A percentile compares a stretch with the other conserved stretches of the same genome.
These are phyloP conservation scores for Subacronicta megacephala DNA, from an alignment of 2,888 invertebrate genomes.

Conservation along the genomic window DNA sequence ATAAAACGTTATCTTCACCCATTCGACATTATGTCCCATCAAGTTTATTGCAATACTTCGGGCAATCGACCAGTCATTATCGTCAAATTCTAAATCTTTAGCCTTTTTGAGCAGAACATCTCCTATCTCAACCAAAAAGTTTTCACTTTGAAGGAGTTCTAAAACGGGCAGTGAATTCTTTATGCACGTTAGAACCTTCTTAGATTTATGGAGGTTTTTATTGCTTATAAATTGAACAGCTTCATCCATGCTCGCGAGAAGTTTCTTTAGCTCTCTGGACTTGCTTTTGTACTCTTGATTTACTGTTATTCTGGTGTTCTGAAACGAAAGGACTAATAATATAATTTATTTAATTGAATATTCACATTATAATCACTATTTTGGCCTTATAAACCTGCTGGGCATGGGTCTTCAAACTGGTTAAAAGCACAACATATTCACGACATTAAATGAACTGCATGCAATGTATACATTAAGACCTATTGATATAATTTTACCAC, in stretches of 20 bases:
- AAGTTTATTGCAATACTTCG: constrained; percentile 85
- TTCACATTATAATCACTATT: too few relatives aligned
- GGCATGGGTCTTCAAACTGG: too few relatives aligned
- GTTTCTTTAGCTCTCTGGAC: constrained; percentile 75
- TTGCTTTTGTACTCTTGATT: constrained; percentile 82
- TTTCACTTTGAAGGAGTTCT: constrained; percentile 89
- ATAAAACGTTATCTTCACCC: constrained; percentile 89
- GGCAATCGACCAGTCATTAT: constrained; percentile 75
- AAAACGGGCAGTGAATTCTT: constrained; percentile 88
- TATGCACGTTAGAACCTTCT: constrained; percentile 80
- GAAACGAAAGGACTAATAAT: constrained; percentile 37
- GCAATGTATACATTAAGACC: background rate
- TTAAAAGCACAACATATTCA: background rate
- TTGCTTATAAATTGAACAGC: constrained; percentile 78
- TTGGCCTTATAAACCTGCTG: too few relatives aligned
- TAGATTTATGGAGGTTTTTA: constrained; percentile 67
- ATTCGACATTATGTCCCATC: constrained; percentile 88
- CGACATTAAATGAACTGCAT: background rate
- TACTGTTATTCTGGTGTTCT: constrained; percentile 73
- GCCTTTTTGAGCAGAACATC: constrained; percentile 75
- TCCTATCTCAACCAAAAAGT: constrained; percentile 83
- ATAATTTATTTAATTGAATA: too few relatives aligned
- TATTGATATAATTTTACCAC: background rate
- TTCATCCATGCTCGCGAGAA: constrained; percentile 77
- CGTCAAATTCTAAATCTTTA: constrained; percentile 73